Conservation (phyloP, 2,113 vertebrate genomes). For the Pteropus alecto region DNA sequence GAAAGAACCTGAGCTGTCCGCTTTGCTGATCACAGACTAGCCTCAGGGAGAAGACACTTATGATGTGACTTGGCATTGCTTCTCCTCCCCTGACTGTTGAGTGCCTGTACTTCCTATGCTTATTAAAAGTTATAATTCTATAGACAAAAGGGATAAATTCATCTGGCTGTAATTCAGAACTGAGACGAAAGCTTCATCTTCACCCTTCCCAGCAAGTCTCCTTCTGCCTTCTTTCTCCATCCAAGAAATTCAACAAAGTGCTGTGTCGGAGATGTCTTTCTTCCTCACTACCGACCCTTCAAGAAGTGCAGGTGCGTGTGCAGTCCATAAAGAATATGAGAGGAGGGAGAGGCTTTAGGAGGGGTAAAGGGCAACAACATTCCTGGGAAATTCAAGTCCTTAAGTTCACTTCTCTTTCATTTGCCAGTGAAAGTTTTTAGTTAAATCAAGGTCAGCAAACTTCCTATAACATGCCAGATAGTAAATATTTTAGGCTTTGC, state of each 20-base stretch:
- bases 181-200: neutral
- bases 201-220: neutral
- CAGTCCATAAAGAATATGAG: accelerated
- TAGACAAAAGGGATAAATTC: neutral
- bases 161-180: neutral
- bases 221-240: neutral
- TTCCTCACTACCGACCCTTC: neutral
- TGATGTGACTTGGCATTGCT: neutral
- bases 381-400: neutral
- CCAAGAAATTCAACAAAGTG: neutral
- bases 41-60: neutral
- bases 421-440: neutral
- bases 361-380: neutral
- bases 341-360: accelerated
- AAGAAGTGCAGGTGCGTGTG: neutral
- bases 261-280: neutral
- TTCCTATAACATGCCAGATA: neutral
- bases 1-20: neutral
- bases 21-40: neutral
- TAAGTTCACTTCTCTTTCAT: neutral
- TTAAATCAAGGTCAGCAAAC: neutral
- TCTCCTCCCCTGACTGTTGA: neutral
- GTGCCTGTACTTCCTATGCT: neutral
- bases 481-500: neutral
- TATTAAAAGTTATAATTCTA: neutral